Base-by-base conservation (phyloP, 2,888 invertebrate genomes). In the Aphodius granarius region DNA sequence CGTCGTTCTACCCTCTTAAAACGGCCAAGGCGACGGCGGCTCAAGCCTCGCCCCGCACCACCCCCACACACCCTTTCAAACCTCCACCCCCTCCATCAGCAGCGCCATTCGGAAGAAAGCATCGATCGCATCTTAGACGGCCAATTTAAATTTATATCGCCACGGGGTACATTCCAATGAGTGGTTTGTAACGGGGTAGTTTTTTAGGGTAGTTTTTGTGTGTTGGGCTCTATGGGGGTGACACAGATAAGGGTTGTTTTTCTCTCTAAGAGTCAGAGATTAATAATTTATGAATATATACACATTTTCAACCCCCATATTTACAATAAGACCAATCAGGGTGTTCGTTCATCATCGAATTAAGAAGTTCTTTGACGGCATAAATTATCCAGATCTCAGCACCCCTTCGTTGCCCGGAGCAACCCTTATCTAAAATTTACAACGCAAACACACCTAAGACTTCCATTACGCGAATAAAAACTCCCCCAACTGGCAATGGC, bases 41-140 rank as follows among this genome's bases (percentile, higher is more conserved):
- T 22, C 21, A 21, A n/a, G 20, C 21, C 13, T 15, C 19, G 66
- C 66, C 19, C 68, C 68, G 21, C n/a, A 5, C 15, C 13, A 20
- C 68, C 68, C 68, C 20, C 68, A 3, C 65, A 63, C 65, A 21
- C 73, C 43, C n/a, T 20, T 65, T 9, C 72, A 13, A 17, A 20
- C 65, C 73, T 13, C 63, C 17, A 20, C 63, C 66, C 18, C 73
- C 66, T 18, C 70, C 65, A 66, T n/a, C 74, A 63, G 23, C 63
- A 74, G 65, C 72, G 63, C 75, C 71, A 68, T 74, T 70, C 68
- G 76, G 76, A 77, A 77, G 76, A 77, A 77, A 72, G 62, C 74
- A 77, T 77, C 74, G 76, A 77, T 77, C 76, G 74, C 64, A 23
- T 77, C 76, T 77, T 74, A 77, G 74, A 77, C 74, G 74, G 76